Evolutionary conservation across 2,797 vertebrate species (phyloP).

Genomic region (Microctenopoma steveboyesi): DNA sequence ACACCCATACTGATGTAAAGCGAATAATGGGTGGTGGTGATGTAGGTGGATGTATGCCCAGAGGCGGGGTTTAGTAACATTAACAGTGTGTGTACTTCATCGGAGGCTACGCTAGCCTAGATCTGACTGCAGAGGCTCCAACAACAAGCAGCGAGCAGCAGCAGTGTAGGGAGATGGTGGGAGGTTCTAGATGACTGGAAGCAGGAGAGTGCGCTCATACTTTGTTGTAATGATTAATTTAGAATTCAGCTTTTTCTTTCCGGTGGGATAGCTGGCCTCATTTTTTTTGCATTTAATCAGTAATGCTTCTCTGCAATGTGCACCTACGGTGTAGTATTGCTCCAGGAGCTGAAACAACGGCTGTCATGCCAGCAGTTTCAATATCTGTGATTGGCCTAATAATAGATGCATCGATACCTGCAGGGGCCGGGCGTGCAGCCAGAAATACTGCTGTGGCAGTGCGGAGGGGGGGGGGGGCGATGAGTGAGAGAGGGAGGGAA

Average conservation of each 20-base stretch:
- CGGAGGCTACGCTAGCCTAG: constrained; percentile 43
- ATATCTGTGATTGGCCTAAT: constrained; percentile 75
- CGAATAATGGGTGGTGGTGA: constrained; percentile 24
- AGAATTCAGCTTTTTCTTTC: constrained; percentile 57
- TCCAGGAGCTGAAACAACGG: constrained; percentile 53
- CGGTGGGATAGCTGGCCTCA: constrained; percentile 59
- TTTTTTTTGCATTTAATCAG: constrained; percentile 53
- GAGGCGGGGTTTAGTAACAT: constrained; percentile 10
- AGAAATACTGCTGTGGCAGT: constrained; percentile 40
- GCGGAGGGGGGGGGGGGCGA: constrained; percentile 2
- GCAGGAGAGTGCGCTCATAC: constrained; percentile 56
- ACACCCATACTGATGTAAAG: constrained; percentile 23
- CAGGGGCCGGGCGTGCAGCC: constrained; percentile 55
- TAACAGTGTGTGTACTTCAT: constrained; percentile 30
- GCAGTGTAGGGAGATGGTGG: constrained; percentile 16
- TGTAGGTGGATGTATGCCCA: constrained; percentile 46
- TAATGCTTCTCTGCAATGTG: constrained; percentile 51
- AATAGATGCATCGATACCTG: constrained; percentile 81
- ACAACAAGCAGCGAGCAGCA: constrained; percentile 31
- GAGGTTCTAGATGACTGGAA: constrained; percentile 58
- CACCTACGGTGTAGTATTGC: constrained; percentile 28
- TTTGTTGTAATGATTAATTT: constrained; percentile 77
- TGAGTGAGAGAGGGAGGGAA: background rate
- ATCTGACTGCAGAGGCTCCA: constrained; percentile 55
- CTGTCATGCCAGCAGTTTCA: constrained; percentile 52